Evolutionary conservation across 2,797 vertebrate genomes (phyloP).

Genomic region (Taenioides sp.): DNA sequence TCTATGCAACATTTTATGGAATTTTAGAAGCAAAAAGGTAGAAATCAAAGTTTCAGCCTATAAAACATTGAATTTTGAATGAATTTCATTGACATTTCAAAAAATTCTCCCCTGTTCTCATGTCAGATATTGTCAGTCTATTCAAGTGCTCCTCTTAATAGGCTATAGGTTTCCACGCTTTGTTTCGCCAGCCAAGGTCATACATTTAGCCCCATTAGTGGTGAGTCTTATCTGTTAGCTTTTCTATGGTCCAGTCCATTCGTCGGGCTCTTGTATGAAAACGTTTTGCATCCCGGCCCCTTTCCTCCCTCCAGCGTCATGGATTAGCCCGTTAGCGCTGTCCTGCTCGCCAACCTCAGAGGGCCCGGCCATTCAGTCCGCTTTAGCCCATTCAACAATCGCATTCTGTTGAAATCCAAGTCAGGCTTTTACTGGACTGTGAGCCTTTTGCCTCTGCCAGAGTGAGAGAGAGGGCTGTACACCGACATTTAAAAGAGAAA

Average conservation of each 20-base stretch:
- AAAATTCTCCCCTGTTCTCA: neutral
- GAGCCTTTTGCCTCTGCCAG: constrained; percentile 32
- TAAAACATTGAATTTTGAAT: neutral
- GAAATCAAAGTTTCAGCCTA: neutral
- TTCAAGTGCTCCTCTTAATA: neutral
- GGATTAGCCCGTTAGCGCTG: constrained; percentile 57
- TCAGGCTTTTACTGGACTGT: constrained; percentile 49
- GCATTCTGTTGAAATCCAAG: constrained; percentile 66
- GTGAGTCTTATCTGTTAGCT: constrained; percentile 24
- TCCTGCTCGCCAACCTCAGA: constrained; percentile 34
- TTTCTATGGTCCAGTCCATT: constrained; percentile 41
- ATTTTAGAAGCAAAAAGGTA: neutral
- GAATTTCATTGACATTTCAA: neutral
- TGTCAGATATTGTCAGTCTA: neutral
- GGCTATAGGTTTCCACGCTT: neutral
- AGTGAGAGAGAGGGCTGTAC: constrained; percentile 23
- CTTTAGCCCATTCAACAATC: constrained; percentile 54
- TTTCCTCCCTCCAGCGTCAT: constrained; percentile 4
- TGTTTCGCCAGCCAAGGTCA: constrained; percentile 1
- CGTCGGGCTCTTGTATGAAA: constrained; percentile 37
- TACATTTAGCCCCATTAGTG: neutral
- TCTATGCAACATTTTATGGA: neutral
- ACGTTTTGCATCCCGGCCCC: constrained; percentile 4
- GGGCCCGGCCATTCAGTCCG: constrained; percentile 54
- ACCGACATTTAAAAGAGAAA: constrained; percentile 43